A percentile compares a stretch with the other conserved stretches of the same genome.
phyloP scores from a whole-genome alignment of 2,113 vertebrate genomes.

The Plotosus lineatus region DNA sequence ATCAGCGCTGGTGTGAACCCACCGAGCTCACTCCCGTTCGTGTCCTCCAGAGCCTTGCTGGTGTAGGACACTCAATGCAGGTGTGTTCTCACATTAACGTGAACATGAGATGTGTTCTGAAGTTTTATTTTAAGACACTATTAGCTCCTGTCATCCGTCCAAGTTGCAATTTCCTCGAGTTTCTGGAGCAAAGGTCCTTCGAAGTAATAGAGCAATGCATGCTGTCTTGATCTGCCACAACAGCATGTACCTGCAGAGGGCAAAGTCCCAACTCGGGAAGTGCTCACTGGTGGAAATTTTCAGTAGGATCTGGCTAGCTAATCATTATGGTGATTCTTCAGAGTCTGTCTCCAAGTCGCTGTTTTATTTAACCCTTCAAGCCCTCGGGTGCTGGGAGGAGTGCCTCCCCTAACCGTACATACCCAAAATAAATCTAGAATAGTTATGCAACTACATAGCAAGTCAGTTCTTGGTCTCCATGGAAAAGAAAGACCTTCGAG shows the following conservation, averaged over 20 bases:
- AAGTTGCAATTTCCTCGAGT: slow-evolving; percentile 10
- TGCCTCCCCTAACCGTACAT: too few species aligned
- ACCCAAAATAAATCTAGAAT: too few species aligned
- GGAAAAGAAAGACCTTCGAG: too few species aligned
- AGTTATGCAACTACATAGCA: too few species aligned
- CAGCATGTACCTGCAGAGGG: neutral
- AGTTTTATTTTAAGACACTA: neutral
- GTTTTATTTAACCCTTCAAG: too few species aligned
- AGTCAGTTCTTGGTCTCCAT: too few species aligned
- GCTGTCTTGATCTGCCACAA: slow-evolving; percentile 2
- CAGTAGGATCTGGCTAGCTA: neutral
- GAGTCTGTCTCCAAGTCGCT: slow-evolving; percentile 13
- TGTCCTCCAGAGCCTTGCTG: neutral
- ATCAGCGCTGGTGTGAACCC: neutral
- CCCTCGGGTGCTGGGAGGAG: too few species aligned
- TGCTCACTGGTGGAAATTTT: neutral
- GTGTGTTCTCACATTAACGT: neutral
- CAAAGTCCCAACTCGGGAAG: slow-evolving; percentile 13
- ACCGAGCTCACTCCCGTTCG: neutral
- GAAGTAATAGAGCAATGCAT: neutral
- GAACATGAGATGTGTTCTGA: neutral
- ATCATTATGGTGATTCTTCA: neutral
- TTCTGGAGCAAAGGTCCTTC: slow-evolving; percentile 41
- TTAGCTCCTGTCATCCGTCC: neutral
- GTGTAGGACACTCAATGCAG: neutral